phyloP scores from a whole-genome alignment of 2,113 vertebrate species.

The human region GRCh38 chr6:7404001-7404500 shows the following conservation, averaged over 20 bases:
- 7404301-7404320: not conserved
- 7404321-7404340: not conserved
- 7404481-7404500: slow-evolving; percentile 94
- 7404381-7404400: not conserved
- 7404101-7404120: not conserved
- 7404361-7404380: not conserved
- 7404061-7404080: not conserved
- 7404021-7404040: slow-evolving; percentile 87
- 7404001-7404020: slow-evolving; percentile 96
- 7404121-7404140: not conserved
- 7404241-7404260: not conserved
- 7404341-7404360: not conserved
- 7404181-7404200: not conserved
- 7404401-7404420: slow-evolving; percentile 84
- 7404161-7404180: not conserved
- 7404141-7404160: not conserved
- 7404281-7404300: not conserved
- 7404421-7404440: slow-evolving; percentile 95
- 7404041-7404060: not conserved
- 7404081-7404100: not conserved
- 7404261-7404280: not conserved
- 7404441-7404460: slow-evolving; percentile 91
- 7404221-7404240: not conserved
- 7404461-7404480: slow-evolving; percentile 94
- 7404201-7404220: not conserved